Conservation (phyloP, 2,888 invertebrate species). For the Reticulitermes lucifugus region DNA sequence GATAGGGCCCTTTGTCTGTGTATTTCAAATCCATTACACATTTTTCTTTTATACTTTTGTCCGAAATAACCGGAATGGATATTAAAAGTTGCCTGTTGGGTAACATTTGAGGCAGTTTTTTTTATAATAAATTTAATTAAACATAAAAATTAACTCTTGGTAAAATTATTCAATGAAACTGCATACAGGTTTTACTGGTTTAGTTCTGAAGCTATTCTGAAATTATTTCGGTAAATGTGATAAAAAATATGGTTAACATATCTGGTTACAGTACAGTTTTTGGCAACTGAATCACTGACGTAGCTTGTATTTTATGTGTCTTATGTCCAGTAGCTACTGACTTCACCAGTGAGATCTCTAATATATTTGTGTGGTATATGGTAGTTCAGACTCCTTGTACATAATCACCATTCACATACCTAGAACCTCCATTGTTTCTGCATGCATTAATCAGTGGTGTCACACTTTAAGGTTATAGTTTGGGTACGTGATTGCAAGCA, state of each 20-base stretch:
- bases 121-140: background rate
- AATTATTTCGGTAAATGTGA: background rate
- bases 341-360: background rate
- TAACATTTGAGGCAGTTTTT: too few relatives aligned
- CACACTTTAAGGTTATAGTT: background rate
- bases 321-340: background rate
- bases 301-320: background rate
- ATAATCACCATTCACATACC: background rate
- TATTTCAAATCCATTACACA: too few relatives aligned
- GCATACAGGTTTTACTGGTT: background rate
- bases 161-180: background rate
- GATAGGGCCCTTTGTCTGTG: too few relatives aligned
- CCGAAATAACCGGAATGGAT: too few relatives aligned
- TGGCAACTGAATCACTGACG: background rate
- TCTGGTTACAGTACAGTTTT: background rate
- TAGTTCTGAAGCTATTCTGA: background rate
- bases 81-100: too few relatives aligned
- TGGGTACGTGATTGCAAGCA: background rate
- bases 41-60: too few relatives aligned
- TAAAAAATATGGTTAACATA: background rate
- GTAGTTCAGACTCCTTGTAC: background rate
- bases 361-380: background rate
- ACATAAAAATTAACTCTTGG: background rate
- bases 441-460: slow-evolving; percentile 3
- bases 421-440: background rate